phyloP scores from a whole-genome alignment of 2,797 vertebrate genomes.

The Oceanodroma leucorhoa region DNA sequence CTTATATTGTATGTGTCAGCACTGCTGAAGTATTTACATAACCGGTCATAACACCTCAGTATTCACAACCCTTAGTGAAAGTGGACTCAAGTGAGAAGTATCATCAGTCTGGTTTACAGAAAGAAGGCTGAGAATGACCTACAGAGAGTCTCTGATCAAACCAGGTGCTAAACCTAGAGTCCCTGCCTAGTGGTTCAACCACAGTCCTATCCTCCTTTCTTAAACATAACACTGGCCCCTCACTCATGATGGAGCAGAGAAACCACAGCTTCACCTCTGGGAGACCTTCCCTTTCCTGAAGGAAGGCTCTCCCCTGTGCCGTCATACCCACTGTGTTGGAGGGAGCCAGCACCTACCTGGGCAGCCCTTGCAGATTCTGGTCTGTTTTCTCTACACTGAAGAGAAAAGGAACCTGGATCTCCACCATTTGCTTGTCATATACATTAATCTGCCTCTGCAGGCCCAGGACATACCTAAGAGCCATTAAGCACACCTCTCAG shows the following conservation, averaged over 20 bases:
- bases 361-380: background rate
- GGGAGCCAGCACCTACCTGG: background rate
- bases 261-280: background rate
- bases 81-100: background rate
- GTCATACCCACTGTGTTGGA: background rate
- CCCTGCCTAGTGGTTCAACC: background rate
- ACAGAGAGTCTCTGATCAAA: slow-evolving; percentile 8
- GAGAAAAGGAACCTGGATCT: background rate
- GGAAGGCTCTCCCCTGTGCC: background rate
- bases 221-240: background rate
- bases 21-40: background rate
- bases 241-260: background rate
- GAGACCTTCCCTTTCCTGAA: background rate
- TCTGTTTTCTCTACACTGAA: background rate
- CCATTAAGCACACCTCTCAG: background rate
- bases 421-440: background rate
- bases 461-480: background rate
- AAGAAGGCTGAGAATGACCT: background rate
- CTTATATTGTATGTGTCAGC: background rate
- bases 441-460: background rate
- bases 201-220: background rate
- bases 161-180: background rate
- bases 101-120: background rate
- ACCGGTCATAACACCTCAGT: background rate
- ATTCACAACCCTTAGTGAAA: background rate